phyloP scores from a whole-genome alignment of 30 jellyfish, hydroid and myxozoan genomes.

The Rhopilema esculentum region DNA sequence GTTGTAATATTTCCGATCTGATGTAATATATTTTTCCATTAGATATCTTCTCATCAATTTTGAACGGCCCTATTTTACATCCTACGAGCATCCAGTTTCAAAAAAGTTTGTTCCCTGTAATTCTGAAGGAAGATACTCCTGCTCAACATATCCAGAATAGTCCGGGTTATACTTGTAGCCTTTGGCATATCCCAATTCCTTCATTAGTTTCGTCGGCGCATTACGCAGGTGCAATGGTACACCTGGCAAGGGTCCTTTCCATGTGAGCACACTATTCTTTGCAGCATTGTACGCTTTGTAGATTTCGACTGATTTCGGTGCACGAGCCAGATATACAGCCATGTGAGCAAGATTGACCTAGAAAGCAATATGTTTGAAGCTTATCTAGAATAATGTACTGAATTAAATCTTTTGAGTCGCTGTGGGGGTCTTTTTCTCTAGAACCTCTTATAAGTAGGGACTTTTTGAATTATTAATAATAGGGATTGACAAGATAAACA shows the following conservation, averaged over 20 bases:
- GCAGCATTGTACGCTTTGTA: slow-evolving; percentile 82
- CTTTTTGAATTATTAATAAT: too few species aligned
- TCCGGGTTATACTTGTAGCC: slow-evolving; percentile 82
- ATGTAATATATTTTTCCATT: too few species aligned
- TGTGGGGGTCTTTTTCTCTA: too few species aligned
- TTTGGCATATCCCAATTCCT: slow-evolving; percentile 74
- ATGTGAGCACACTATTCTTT: slow-evolving; percentile 32
- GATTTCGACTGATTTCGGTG: slow-evolving; percentile 85
- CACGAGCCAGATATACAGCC: slow-evolving; percentile 78
- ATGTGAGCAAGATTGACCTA: slow-evolving; percentile 85
- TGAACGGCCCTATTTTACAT: too few species aligned
- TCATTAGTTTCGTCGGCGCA: slow-evolving; percentile 88
- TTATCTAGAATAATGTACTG: too few species aligned
- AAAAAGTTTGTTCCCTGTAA: slow-evolving; percentile 36
- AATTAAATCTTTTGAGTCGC: too few species aligned
- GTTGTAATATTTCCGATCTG: too few species aligned
- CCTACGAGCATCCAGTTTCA: too few species aligned
- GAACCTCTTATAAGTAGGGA: too few species aligned
- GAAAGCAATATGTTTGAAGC: too few species aligned
- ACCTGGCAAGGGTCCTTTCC: slow-evolving; percentile 86
- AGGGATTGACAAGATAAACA: too few species aligned
- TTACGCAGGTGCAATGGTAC: slow-evolving; percentile 91
- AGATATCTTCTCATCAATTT: too few species aligned
- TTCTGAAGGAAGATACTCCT: slow-evolving; percentile 53
- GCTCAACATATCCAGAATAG: slow-evolving; percentile 49